Conservation (phyloP, 2,113 vertebrate species). For the Fregata magnificens region DNA sequence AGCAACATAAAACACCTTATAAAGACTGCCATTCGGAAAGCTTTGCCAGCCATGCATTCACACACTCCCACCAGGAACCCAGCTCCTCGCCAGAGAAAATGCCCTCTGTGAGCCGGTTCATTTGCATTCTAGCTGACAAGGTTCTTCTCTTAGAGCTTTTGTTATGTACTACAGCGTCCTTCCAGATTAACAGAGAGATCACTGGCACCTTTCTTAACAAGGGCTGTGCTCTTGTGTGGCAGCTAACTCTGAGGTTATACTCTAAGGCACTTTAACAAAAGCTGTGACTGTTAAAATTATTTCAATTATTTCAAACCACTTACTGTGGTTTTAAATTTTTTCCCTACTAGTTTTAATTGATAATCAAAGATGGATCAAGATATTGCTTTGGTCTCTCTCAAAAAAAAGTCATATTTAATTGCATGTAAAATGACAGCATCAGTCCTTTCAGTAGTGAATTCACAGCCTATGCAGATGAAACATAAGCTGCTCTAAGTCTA, state of each 20-base stretch:
- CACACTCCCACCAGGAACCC: not conserved
- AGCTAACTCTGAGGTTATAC: not conserved
- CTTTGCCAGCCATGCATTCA: not conserved
- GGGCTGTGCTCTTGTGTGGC: constrained; percentile 11
- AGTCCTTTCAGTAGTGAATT: not conserved
- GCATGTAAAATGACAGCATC: not conserved
- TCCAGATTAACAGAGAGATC: constrained; percentile 11
- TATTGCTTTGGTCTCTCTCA: not conserved
- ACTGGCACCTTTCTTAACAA: not conserved
- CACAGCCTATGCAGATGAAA: not conserved
- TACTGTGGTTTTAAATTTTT: not conserved
- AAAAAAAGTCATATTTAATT: not conserved
- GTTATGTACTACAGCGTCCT: not conserved
- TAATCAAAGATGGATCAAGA: not conserved
- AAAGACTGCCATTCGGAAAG: not conserved
- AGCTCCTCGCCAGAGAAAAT: not conserved
- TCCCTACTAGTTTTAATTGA: not conserved
- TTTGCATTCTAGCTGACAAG: constrained; percentile 42
- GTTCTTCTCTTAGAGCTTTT: not conserved
- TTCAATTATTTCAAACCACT: not conserved
- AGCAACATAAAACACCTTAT: too few species aligned
- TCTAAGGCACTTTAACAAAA: not conserved
- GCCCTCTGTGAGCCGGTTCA: constrained; percentile 1
- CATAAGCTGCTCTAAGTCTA: not conserved
- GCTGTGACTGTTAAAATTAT: not conserved